Conservation (phyloP, 2,888 invertebrate species). For the Galerucella nymphaeae region DNA sequence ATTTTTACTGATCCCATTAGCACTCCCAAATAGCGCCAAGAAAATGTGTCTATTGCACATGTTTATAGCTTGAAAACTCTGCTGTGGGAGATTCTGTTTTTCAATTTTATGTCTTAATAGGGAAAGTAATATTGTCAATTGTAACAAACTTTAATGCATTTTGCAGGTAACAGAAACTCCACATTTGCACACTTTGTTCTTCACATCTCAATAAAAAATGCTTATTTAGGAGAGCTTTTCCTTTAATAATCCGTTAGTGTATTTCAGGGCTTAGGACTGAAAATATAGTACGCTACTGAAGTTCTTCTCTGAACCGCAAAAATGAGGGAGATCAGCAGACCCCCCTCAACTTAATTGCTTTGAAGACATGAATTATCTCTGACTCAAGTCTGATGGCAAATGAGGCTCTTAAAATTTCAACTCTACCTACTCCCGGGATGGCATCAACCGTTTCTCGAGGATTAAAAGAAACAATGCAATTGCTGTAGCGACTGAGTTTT, state of each 20-base stretch:
- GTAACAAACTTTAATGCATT: no score
- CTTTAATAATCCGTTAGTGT: not conserved
- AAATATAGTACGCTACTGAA: slow-evolving; percentile 15
- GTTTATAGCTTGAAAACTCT: no score
- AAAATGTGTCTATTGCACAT: no score
- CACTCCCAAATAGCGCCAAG: no score
- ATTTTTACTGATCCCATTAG: no score
- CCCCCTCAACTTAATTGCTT: slow-evolving; percentile 59
- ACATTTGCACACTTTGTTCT: no score
- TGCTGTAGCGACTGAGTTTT: slow-evolving; percentile 27
- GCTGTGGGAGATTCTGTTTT: no score
- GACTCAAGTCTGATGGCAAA: slow-evolving; percentile 43
- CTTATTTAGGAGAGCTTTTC: no score
- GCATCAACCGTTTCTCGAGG: slow-evolving; percentile 19
- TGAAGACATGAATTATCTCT: slow-evolving; percentile 51
- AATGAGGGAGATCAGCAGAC: slow-evolving; percentile 33
- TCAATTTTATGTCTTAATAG: no score
- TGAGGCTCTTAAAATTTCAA: slow-evolving; percentile 27
- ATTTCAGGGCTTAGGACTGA: not conserved
- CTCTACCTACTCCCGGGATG: not conserved
- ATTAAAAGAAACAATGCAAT: slow-evolving; percentile 27
- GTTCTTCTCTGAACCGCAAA: slow-evolving; percentile 29
- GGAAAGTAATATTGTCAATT: no score
- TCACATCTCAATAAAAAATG: no score
- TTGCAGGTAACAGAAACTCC: no score